phyloP scores from a whole-genome alignment of 2,797 vertebrate genomes.

The Astyanax mexicanus region DNA sequence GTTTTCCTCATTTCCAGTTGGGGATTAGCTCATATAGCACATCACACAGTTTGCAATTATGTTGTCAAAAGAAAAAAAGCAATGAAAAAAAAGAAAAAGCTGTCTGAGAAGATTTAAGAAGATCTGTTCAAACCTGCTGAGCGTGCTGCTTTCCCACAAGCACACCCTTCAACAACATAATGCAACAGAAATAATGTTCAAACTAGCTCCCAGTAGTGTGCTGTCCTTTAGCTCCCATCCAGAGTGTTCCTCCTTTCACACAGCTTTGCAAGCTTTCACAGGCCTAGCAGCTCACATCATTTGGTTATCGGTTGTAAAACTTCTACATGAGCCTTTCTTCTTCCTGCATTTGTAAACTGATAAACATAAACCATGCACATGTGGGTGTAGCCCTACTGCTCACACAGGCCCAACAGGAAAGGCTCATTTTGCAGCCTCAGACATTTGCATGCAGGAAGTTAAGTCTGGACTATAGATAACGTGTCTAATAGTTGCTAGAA shows the following conservation, averaged over 20 bases:
- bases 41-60: not conserved
- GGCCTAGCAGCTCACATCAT: not conserved
- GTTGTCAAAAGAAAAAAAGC: too few relatives aligned
- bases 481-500: not conserved
- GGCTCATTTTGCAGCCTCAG: not conserved
- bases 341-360: constrained; percentile 5
- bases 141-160: not conserved
- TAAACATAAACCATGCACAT: not conserved
- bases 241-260: not conserved
- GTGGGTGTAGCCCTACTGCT: not conserved
- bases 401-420: constrained; percentile 2
- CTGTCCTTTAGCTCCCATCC: not conserved
- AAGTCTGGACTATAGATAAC: not conserved
- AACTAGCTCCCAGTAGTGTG: too few relatives aligned
- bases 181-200: not conserved
- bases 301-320: not conserved
- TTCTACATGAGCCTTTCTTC: not conserved
- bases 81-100: not conserved
- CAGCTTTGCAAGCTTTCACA: not conserved
- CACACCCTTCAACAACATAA: not conserved
- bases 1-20: constrained; percentile 10
- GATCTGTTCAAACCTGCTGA: not conserved
- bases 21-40: not conserved
- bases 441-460: constrained; percentile 5
- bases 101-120: not conserved